These are phyloP conservation scores for Drosophila yooni DNA, from an alignment of 2,888 invertebrate species.

Conservation along the genomic window DNA sequence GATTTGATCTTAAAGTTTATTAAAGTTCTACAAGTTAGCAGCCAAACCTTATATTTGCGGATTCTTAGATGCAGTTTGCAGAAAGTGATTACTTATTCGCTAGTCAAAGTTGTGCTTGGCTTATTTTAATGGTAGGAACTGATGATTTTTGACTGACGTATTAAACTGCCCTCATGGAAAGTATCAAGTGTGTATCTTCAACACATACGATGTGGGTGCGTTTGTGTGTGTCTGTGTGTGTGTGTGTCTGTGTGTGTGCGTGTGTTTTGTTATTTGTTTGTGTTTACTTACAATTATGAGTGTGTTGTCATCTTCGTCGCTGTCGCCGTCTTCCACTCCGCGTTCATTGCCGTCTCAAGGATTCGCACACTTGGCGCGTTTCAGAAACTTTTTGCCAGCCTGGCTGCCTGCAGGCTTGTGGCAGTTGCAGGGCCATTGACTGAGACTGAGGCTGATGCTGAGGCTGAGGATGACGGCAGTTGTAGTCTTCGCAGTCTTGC, in stretches of 20 bases:
- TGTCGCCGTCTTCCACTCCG: slow-evolving; percentile 7
- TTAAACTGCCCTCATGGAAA: slow-evolving; percentile 23
- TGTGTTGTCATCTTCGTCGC: slow-evolving; percentile 72
- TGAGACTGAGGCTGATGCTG: slow-evolving; percentile 6
- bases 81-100: background rate
- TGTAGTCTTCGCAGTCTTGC: slow-evolving; percentile 56
- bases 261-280: slow-evolving; percentile 49
- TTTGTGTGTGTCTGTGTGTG: slow-evolving; percentile 6
- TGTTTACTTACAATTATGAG: slow-evolving; percentile 80
- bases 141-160: background rate
- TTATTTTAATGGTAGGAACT: background rate
- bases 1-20: background rate
- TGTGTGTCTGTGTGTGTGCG: slow-evolving; percentile 1
- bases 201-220: background rate
- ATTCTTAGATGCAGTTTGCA: background rate
- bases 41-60: background rate
- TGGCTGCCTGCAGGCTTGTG: slow-evolving; percentile 27
- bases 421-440: slow-evolving; percentile 10
- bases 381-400: slow-evolving; percentile 58
- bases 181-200: slow-evolving; percentile 6
- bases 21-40: background rate
- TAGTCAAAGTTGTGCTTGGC: background rate
- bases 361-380: slow-evolving; percentile 72
- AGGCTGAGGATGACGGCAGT: slow-evolving; percentile 19
- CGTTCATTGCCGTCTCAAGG: slow-evolving; percentile 65